Percentiles rank a stretch among this genome's conserved stretches.
phyloP scores from a whole-genome alignment of 2,797 vertebrate species.

The Anabas testudineus region DNA sequence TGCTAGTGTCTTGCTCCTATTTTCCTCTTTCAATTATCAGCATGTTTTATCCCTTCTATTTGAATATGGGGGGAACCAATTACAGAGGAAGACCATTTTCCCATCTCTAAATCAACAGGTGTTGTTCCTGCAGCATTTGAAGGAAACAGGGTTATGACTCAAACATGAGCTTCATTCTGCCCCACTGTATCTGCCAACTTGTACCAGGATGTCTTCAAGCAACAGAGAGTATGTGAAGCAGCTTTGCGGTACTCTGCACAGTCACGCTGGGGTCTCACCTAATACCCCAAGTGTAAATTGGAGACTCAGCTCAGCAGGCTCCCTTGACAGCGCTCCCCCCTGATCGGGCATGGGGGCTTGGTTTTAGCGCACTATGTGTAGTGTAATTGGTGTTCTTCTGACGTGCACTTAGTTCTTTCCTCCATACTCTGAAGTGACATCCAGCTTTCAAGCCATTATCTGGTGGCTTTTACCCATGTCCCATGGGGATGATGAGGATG shows the following conservation, averaged over 20 bases:
- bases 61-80: conserved; percentile 60
- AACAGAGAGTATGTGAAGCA: conserved; percentile 55
- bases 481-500: conserved; percentile 40
- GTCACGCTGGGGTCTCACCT: conserved; percentile 74
- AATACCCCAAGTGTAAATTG: conserved; percentile 82
- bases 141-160: conserved; percentile 73
- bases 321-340: conserved; percentile 70
- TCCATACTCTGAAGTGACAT: conserved; percentile 68
- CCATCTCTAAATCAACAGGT: conserved; percentile 73
- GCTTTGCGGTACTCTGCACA: conserved; percentile 59
- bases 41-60: conserved; percentile 22
- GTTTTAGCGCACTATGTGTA: conserved; percentile 52
- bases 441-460: conserved; percentile 78
- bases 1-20: conserved; percentile 9
- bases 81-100: conserved; percentile 40
- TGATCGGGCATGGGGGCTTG: conserved; percentile 44
- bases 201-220: conserved; percentile 49
- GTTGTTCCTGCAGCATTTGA: conserved; percentile 34
- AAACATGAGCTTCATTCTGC: conserved; percentile 76
- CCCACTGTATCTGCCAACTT: conserved; percentile 47
- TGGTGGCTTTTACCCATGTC: conserved; percentile 66
- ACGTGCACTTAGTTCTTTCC: conserved; percentile 57
- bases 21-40: conserved; percentile 36
- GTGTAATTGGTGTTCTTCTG: conserved; percentile 78
- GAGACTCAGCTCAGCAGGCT: conserved; percentile 70